These are phyloP conservation scores for Acropternis orthonyx DNA, from an alignment of 2,797 vertebrate species.

Conservation along the genomic window DNA sequence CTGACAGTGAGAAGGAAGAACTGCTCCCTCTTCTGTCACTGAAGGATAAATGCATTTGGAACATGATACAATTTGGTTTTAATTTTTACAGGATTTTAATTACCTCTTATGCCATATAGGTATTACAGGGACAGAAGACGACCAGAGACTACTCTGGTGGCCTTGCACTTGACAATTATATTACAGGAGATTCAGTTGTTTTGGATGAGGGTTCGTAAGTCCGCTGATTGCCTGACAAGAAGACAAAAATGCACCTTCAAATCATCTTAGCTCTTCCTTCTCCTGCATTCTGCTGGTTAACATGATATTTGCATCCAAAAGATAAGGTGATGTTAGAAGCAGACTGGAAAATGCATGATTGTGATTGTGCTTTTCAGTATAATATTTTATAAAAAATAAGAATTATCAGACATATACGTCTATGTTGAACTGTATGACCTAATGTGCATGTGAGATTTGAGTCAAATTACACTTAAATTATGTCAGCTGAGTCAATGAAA, in stretches of 20 bases:
- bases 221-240: not conserved
- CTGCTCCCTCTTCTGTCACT: constrained; percentile 84
- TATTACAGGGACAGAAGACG: not conserved
- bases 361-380: not conserved
- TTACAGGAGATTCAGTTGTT: not conserved
- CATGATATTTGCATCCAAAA: not conserved
- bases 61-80: not conserved
- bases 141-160: not conserved
- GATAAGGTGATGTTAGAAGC: not conserved
- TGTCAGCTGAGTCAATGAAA: not conserved
- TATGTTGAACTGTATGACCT: not conserved
- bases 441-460: not conserved
- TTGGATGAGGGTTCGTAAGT: not conserved
- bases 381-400: not conserved
- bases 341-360: not conserved
- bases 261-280: not conserved
- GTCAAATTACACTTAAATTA: not conserved
- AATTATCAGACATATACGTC: not conserved
- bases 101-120: not conserved
- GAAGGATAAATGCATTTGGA: constrained; percentile 28
- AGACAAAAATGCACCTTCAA: not conserved
- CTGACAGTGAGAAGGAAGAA: constrained; percentile 74
- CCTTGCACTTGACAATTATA: not conserved
- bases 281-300: not conserved
- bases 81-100: not conserved